Evolutionary conservation across 2,888 invertebrate species (phyloP).

Genomic region (Hanleya hanleyi): DNA sequence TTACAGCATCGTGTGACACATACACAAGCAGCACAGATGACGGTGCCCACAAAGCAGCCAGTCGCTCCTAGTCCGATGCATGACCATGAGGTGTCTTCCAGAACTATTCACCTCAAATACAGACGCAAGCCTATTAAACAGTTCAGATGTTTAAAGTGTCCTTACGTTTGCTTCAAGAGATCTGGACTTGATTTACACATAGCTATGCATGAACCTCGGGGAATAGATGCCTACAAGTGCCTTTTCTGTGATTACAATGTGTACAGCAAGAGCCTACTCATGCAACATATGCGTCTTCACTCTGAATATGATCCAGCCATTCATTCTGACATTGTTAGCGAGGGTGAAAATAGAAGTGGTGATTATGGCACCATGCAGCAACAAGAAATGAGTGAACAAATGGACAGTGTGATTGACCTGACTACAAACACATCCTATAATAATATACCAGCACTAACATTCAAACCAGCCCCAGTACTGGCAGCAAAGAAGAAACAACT

Average conservation of each 20-base stretch:
- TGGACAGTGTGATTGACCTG: not conserved
- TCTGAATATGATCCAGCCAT: constrained; percentile 53
- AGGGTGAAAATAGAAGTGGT: not conserved
- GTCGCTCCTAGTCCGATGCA: constrained; percentile 30
- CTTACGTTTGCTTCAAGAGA: constrained; percentile 57
- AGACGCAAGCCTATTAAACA: constrained; percentile 60
- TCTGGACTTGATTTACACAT: constrained; percentile 54
- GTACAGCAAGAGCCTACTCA: constrained; percentile 51
- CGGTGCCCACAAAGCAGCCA: constrained; percentile 12
- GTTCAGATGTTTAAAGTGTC: constrained; percentile 60
- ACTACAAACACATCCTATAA: not conserved
- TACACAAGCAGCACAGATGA: constrained; percentile 16
- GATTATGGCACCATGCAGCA: not conserved
- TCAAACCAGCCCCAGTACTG: not conserved
- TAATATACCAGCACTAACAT: not conserved
- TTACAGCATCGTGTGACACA: constrained; percentile 65
- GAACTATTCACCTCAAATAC: constrained; percentile 48
- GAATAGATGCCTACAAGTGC: constrained; percentile 51
- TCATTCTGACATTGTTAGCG: not conserved
- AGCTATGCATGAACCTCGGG: constrained; percentile 54
- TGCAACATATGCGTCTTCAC: constrained; percentile 61
- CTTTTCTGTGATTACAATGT: constrained; percentile 62
- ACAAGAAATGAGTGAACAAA: not conserved
- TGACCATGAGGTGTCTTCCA: constrained; percentile 47
- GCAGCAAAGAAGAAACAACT: not conserved